Percentiles rank a stretch among this genome's conserved stretches.
Conservation (phyloP, 2,113 vertebrate species). For the Phoxinus phoxinus region DNA sequence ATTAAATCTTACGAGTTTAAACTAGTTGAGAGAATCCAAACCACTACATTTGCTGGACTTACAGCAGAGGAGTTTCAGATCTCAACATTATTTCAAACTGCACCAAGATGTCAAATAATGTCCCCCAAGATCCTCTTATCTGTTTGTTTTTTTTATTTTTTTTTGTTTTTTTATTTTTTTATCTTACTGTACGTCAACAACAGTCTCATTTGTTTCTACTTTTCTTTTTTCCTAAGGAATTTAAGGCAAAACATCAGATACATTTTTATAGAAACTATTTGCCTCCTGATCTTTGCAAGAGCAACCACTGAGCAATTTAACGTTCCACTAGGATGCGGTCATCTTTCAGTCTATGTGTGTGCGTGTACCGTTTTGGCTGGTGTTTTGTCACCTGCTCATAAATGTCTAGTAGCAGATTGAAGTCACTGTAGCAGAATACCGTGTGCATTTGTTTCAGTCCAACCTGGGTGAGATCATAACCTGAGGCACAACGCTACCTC, state of each 20-base stretch:
- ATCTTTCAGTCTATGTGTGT: neutral
- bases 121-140: neutral
- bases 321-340: neutral
- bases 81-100: neutral
- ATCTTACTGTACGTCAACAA: neutral
- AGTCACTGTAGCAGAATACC: slow-evolving; percentile 42
- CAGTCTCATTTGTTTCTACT: neutral
- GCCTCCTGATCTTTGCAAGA: neutral
- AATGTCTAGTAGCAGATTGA: slow-evolving; percentile 41
- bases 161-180: too few species aligned
- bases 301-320: neutral
- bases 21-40: neutral
- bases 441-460: slow-evolving; percentile 19
- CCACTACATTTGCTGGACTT: neutral
- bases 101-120: neutral
- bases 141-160: neutral
- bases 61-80: neutral
- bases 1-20: neutral
- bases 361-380: slow-evolving; percentile 6
- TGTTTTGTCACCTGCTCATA: slow-evolving; percentile 32
- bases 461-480: slow-evolving; percentile 42
- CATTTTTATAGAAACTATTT: neutral
- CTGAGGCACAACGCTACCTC: slow-evolving; percentile 38
- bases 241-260: neutral
- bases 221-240: neutral